Conservation (phyloP, 2,888 invertebrate species). For the Polydrusus tereticollis region DNA sequence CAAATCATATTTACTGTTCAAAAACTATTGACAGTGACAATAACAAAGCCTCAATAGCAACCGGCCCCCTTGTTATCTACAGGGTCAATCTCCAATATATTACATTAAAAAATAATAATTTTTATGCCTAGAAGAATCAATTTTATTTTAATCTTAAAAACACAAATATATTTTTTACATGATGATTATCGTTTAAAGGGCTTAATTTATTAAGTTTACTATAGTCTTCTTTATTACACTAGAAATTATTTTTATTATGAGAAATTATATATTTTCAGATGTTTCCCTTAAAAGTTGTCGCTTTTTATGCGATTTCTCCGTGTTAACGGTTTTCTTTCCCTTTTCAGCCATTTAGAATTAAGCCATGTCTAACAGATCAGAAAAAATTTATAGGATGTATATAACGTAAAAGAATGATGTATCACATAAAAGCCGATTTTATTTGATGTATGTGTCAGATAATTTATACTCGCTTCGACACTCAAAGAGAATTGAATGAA, state of each 20-base stretch:
- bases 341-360: conserved; percentile 37
- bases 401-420: conserved; percentile 40
- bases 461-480: conserved; percentile 1
- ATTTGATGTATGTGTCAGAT: conserved; percentile 33
- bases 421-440: conserved; percentile 38
- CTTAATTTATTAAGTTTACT: too few species aligned
- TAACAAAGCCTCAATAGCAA: too few species aligned
- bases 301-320: not conserved
- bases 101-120: too few species aligned
- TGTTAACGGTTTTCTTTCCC: conserved; percentile 24
- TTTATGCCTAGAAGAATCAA: too few species aligned
- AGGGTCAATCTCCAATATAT: too few species aligned
- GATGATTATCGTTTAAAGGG: too few species aligned
- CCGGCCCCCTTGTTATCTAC: too few species aligned
- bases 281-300: not conserved
- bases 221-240: not conserved
- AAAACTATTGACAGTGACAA: too few species aligned
- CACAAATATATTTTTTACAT: too few species aligned
- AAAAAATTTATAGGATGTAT: conserved; percentile 40
- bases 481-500: conserved; percentile 2
- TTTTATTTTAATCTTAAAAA: too few species aligned
- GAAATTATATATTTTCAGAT: conserved; percentile 2
- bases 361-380: conserved; percentile 36
- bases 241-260: not conserved
- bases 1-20: too few species aligned